phyloP scores from a whole-genome alignment of 2,888 invertebrate genomes.

The Rhingia campestris region DNA sequence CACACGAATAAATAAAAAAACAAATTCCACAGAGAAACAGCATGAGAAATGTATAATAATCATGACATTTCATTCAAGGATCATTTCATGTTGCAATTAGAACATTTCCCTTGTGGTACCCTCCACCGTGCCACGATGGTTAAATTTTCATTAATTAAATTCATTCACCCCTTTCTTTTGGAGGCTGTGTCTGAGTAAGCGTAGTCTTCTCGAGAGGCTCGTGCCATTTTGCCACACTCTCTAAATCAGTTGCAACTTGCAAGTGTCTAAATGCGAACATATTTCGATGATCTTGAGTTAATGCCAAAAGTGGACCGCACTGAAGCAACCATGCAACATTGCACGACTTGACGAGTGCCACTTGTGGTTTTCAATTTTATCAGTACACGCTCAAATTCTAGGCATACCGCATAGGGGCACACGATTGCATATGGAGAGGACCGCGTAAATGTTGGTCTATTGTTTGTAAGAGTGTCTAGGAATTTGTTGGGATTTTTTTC shows the following conservation, averaged over 20 bases:
- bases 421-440: background rate
- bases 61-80: conserved; percentile 71
- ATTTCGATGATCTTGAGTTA: conserved; percentile 42
- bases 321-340: conserved; percentile 24
- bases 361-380: conserved; percentile 63
- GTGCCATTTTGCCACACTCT: conserved; percentile 48
- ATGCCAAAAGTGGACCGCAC: conserved; percentile 56
- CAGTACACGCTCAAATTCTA: conserved; percentile 30
- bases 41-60: conserved; percentile 46
- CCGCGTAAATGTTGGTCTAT: conserved; percentile 56
- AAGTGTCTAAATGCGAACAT: conserved; percentile 8
- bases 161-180: conserved; percentile 55
- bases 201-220: conserved; percentile 29
- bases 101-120: conserved; percentile 31
- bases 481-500: conserved; percentile 28
- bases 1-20: background rate
- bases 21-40: background rate
- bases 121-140: background rate
- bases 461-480: conserved; percentile 62
- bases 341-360: conserved; percentile 20
- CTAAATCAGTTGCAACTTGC: conserved; percentile 49
- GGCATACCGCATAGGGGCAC: conserved; percentile 64
- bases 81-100: conserved; percentile 66
- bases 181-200: background rate
- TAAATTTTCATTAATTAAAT: conserved; percentile 65